A percentile compares a stretch with the other conserved stretches of the same genome.
Conservation (phyloP, 2,888 invertebrate genomes). For the Sympetrum striolatum region DNA sequence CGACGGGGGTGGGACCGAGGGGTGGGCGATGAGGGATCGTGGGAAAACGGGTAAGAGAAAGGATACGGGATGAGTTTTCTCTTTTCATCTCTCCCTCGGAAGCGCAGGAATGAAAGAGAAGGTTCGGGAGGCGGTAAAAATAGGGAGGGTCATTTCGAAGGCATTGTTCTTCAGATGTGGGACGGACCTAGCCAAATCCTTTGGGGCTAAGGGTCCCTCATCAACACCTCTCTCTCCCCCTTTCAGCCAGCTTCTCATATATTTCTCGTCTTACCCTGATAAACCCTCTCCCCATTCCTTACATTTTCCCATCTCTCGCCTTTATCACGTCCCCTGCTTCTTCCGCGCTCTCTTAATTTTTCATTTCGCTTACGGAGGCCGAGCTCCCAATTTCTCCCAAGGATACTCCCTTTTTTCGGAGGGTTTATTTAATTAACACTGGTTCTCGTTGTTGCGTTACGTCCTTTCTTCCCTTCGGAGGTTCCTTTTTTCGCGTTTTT, state of each 20-base stretch:
- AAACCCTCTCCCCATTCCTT: neutral
- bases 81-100: neutral
- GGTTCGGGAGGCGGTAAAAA: neutral
- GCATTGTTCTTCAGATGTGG: conserved; percentile 33
- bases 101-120: neutral
- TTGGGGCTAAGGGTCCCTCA: conserved; percentile 5
- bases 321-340: neutral
- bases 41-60: neutral
- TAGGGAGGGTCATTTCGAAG: conserved; percentile 31
- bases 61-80: neutral
- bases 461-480: no score
- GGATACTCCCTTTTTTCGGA: neutral
- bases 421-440: no score
- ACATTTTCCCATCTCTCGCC: neutral
- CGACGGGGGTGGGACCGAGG: neutral
- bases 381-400: neutral
- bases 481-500: no score
- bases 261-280: neutral
- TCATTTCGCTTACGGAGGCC: no score
- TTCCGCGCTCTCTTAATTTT: neutral
- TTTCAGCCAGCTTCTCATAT: neutral
- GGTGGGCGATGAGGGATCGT: neutral
- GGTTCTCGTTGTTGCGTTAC: no score
- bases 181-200: conserved; percentile 31
- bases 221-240: conserved; percentile 1